Evolutionary conservation across 1,140 invertebrate genomes (phyloP).

Genomic region (Ostrea denselamellosa): DNA sequence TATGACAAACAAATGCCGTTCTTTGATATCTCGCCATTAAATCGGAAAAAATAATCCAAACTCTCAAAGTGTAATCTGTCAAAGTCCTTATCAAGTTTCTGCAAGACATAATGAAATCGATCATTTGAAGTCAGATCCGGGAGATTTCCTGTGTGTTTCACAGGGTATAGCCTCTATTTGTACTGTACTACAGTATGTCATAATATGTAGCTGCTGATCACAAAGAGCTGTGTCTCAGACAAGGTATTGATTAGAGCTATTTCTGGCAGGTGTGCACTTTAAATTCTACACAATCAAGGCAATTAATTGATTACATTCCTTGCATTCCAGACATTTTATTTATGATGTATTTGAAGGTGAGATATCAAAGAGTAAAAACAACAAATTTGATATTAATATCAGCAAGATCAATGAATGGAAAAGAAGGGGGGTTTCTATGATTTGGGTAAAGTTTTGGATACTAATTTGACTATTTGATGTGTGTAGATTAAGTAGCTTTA

Average conservation of each 20-base stretch:
- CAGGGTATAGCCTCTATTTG: background rate
- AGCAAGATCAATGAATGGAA: background rate
- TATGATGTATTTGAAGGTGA: background rate
- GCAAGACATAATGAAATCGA: conserved; percentile 24
- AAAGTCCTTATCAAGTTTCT: conserved; percentile 20
- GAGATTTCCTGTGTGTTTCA: background rate
- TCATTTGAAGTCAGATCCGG: conserved; percentile 22
- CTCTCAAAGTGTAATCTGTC: conserved; percentile 27
- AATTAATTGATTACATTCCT: conserved; percentile 18
- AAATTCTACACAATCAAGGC: conserved; percentile 17
- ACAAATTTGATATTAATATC: too few species aligned
- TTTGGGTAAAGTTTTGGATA: background rate
- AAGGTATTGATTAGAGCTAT: background rate
- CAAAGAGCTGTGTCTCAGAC: background rate
- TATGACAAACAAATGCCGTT: background rate
- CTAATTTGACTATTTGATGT: too few species aligned
- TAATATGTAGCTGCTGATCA: background rate
- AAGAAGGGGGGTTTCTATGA: background rate
- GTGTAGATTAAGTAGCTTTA: too few species aligned
- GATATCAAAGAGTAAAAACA: too few species aligned
- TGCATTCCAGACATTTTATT: background rate
- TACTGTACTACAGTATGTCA: background rate
- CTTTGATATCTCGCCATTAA: conserved; percentile 18
- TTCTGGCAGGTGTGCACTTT: conserved; percentile 19
- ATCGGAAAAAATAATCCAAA: background rate